phyloP scores from a whole-genome alignment of 35 echinoderm and acorn worm species.

The Amphiura filiformis region DNA sequence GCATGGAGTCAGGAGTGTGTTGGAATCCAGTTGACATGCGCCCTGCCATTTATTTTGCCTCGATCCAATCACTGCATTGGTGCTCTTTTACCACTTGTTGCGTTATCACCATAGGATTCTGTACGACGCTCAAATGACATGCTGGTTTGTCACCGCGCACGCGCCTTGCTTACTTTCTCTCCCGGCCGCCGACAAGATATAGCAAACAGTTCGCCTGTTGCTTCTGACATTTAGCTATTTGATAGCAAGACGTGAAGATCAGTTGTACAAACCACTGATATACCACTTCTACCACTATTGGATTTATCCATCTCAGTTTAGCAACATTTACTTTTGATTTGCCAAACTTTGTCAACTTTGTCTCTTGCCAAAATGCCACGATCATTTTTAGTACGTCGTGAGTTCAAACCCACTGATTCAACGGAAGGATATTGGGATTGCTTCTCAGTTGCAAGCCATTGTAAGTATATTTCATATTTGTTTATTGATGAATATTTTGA shows the following conservation, averaged over 20 bases:
- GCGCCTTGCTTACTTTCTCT: not conserved
- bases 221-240: not conserved
- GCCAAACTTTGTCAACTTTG: not conserved
- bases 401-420: not conserved
- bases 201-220: not conserved
- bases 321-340: not conserved
- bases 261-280: not conserved
- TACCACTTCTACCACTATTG: not conserved
- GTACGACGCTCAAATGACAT: no score
- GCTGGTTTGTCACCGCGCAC: not conserved
- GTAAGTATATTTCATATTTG: not conserved
- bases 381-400: not conserved
- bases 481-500: no score
- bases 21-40: not conserved
- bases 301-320: not conserved
- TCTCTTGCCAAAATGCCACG: not conserved
- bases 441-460: not conserved
- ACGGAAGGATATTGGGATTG: not conserved
- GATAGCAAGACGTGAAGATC: not conserved
- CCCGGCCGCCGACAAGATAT: not conserved
- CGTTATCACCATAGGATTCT: not conserved
- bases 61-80: not conserved
- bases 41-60: not conserved
- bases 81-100: not conserved
- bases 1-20: not conserved